Conservation (phyloP, 1,140 invertebrate species). For the Drosophila aff. region DNA sequence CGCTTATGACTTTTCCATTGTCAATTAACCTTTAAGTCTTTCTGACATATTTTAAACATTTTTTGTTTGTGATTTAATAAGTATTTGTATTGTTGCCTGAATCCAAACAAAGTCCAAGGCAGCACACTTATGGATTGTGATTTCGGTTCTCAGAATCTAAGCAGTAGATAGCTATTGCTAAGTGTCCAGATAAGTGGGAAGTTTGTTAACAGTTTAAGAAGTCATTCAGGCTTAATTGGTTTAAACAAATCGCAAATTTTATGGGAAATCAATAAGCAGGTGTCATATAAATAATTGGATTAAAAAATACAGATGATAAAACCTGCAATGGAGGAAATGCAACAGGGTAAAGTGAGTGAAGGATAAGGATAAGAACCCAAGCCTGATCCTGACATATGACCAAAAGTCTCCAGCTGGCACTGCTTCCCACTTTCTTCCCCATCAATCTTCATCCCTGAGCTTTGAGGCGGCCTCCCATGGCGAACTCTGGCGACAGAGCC, state of each 20-base stretch:
- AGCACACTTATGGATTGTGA: conserved; percentile 22
- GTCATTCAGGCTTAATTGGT: conserved; percentile 1
- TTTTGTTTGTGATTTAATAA: background rate
- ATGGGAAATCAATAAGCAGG: background rate
- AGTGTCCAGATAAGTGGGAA: conserved; percentile 7
- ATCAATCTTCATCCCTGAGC: conserved; percentile 37
- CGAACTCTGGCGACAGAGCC: conserved; percentile 18
- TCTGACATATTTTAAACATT: no score
- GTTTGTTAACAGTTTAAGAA: conserved; percentile 7
- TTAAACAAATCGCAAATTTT: conserved; percentile 5
- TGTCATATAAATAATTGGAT: background rate
- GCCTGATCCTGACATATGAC: conserved; percentile 4
- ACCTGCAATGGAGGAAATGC: background rate
- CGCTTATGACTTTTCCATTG: background rate
- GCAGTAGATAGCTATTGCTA: background rate
- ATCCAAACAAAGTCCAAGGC: background rate
- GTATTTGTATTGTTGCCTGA: background rate
- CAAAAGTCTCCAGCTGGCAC: conserved; percentile 17
- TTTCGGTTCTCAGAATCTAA: background rate
- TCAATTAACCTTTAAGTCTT: background rate
- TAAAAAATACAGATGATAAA: background rate
- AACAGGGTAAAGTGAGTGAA: background rate
- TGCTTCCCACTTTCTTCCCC: background rate
- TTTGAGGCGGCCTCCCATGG: conserved; percentile 10
- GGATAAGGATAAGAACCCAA: background rate